Evolutionary conservation across 2,797 vertebrate species (phyloP).

Genomic region (Sphaeramia orbicularis): DNA sequence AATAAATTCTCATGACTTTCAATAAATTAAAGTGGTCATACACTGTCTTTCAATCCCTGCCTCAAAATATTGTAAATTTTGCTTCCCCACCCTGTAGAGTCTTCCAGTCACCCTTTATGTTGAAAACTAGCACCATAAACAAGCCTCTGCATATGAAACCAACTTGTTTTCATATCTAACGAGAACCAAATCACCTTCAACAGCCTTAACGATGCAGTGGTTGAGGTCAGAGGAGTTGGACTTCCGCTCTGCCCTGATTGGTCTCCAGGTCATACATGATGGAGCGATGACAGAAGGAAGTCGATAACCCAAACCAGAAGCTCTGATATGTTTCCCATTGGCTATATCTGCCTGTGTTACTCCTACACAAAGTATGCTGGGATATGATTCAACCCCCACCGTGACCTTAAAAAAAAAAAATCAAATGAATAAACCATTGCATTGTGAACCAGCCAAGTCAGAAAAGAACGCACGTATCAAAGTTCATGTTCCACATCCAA

Average conservation of each 20-base stretch:
- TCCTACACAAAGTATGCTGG: background rate
- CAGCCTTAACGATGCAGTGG: no score
- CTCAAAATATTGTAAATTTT: no score
- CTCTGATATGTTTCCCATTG: background rate
- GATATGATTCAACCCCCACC: background rate
- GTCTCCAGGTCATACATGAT: background rate
- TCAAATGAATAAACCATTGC: conserved; percentile 11
- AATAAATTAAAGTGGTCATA: no score
- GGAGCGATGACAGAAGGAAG: no score
- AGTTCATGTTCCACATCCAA: conserved; percentile 1
- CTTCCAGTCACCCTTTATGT: no score
- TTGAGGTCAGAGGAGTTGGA: background rate
- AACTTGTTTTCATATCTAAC: no score
- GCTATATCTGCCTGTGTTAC: background rate
- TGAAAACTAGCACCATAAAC: no score
- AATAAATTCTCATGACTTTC: no score
- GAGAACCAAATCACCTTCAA: no score
- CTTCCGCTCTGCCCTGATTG: background rate
- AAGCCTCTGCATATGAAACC: no score
- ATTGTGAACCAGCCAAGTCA: background rate
- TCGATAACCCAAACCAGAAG: background rate
- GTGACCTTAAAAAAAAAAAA: conserved; percentile 6
- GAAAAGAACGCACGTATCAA: conserved; percentile 3
- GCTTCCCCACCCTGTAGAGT: no score
- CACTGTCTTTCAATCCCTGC: no score